Evolutionary conservation across 1,140 invertebrate genomes (phyloP).

Genomic region (Philotrypesis tridentata): DNA sequence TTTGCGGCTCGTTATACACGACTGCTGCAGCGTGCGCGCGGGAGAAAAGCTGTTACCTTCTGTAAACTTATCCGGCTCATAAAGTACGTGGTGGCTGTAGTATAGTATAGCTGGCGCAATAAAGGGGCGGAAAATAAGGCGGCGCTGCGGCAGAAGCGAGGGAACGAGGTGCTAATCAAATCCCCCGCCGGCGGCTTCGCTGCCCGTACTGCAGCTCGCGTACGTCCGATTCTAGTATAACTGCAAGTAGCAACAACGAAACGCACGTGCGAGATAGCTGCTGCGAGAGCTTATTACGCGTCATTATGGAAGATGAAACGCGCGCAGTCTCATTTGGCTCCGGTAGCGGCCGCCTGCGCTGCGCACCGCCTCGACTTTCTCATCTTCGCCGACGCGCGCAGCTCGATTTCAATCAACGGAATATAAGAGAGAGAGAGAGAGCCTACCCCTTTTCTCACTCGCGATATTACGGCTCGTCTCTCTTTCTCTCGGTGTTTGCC

Average conservation of each 20-base stretch:
- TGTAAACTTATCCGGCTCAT: background rate
- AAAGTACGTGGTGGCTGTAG: background rate
- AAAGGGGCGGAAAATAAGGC: background rate
- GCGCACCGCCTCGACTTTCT: background rate
- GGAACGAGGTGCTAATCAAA: conserved; percentile 33
- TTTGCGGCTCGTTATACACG: too few relatives aligned
- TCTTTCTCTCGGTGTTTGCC: background rate
- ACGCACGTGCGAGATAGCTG: background rate
- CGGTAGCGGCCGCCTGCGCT: too few relatives aligned
- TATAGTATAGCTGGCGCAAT: too few relatives aligned
- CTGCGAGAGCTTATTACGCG: conserved; percentile 40
- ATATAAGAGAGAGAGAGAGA: background rate
- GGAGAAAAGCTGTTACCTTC: background rate
- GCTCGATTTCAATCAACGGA: conserved; percentile 26
- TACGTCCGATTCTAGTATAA: too few relatives aligned
- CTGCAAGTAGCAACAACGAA: background rate
- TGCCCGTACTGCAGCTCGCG: background rate
- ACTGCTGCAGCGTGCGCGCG: too few relatives aligned
- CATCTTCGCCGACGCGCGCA: background rate
- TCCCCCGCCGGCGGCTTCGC: background rate
- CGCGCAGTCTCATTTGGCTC: conserved; percentile 45
- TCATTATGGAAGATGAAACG: conserved; percentile 36
- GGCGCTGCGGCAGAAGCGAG: too few relatives aligned
- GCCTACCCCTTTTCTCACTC: background rate
- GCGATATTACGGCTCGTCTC: background rate